These are phyloP conservation scores for Carpatolechia fugitivella DNA, from an alignment of 2,888 invertebrate species.

Conservation along the genomic window DNA sequence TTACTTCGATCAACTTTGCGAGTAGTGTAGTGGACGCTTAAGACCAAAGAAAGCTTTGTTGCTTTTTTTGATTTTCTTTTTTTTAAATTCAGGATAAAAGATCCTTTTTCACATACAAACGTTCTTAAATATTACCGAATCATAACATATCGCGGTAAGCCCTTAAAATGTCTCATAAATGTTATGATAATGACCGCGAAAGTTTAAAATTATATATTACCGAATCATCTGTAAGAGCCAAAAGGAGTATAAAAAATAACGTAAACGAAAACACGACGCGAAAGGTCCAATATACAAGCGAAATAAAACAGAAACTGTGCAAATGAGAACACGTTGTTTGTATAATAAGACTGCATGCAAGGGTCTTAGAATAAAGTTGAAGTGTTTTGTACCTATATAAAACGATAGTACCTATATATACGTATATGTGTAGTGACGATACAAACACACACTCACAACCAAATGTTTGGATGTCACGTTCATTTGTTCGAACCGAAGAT, in stretches of 20 bases:
- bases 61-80: too few species aligned
- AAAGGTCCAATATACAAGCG: conserved; percentile 73
- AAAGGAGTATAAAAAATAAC: background rate
- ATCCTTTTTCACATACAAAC: too few species aligned
- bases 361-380: background rate
- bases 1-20: too few species aligned
- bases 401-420: background rate
- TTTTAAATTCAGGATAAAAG: too few species aligned
- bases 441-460: background rate
- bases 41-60: too few species aligned
- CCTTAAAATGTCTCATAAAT: too few species aligned
- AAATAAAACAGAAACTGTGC: conserved; percentile 38
- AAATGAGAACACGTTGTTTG: conserved; percentile 36
- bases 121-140: too few species aligned
- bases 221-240: conserved; percentile 20
- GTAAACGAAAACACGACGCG: conserved; percentile 9
- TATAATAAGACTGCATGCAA: conserved; percentile 28
- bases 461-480: background rate
- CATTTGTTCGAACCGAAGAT: background rate
- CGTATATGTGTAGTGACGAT: too few species aligned
- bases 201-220: too few species aligned
- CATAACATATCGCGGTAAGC: too few species aligned
- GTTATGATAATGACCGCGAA: too few species aligned
- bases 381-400: background rate
- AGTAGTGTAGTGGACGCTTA: too few species aligned